phyloP scores from a whole-genome alignment of 2,113 vertebrate species.

The Ia io region DNA sequence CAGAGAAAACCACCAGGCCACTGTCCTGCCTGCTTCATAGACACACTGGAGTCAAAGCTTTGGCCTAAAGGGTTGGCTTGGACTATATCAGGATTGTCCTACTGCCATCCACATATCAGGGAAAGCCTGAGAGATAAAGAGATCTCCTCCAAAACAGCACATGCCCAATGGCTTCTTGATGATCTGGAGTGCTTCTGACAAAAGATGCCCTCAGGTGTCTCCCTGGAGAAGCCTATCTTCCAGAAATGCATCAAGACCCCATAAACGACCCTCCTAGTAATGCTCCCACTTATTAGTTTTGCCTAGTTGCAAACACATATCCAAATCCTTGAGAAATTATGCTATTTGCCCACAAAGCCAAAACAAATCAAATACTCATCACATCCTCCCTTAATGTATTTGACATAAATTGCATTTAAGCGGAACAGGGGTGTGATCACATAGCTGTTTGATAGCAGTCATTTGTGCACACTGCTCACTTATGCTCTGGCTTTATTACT shows the following conservation, averaged over 20 bases:
- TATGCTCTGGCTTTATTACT: constrained; percentile 55
- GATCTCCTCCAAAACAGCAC: neutral
- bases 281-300: neutral
- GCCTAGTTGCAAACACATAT: neutral
- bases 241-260: neutral
- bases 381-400: constrained; percentile 57
- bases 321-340: constrained; percentile 48
- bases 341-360: constrained; percentile 51
- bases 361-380: constrained; percentile 68
- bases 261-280: neutral
- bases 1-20: neutral
- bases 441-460: constrained; percentile 45
- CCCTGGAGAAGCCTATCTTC: neutral
- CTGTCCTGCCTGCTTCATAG: neutral
- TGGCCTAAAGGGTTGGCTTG: neutral
- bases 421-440: constrained; percentile 44
- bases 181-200: neutral
- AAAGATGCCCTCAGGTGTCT: neutral
- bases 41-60: neutral
- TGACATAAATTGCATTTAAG: constrained; percentile 64
- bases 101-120: neutral
- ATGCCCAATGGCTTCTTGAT: neutral
- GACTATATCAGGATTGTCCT: neutral
- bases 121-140: neutral
- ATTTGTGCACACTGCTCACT: constrained; percentile 34